Evolutionary conservation across 2,113 vertebrate species (phyloP).

Genomic region (Nycticorax nycticorax): DNA sequence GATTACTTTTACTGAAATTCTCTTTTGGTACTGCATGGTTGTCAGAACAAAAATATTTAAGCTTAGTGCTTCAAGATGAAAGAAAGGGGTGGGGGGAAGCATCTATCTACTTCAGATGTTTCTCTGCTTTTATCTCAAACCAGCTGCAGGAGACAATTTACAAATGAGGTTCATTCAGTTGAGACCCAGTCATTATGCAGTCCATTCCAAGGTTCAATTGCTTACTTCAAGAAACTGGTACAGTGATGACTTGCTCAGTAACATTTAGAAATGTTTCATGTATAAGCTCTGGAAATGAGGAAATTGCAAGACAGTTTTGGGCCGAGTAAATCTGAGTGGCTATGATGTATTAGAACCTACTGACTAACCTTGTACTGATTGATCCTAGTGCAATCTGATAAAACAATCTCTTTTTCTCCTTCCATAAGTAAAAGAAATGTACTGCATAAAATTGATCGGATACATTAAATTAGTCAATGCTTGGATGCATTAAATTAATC

Average conservation of each 20-base stretch:
- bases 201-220: background rate
- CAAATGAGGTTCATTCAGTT: background rate
- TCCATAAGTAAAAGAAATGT: background rate
- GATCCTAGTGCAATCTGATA: background rate
- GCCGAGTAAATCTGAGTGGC: background rate
- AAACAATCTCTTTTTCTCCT: background rate
- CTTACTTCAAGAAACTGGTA: background rate
- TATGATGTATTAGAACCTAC: background rate
- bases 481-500: background rate
- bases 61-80: background rate
- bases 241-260: background rate
- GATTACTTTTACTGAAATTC: background rate
- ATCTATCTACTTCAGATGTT: background rate
- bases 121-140: background rate
- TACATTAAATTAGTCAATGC: background rate
- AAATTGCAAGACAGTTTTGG: background rate
- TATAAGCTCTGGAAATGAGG: background rate
- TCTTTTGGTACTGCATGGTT: background rate
- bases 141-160: background rate
- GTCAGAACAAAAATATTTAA: background rate
- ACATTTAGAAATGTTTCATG: background rate
- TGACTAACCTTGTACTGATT: background rate
- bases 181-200: background rate
- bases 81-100: fast-evolving
- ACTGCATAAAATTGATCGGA: background rate